Evolutionary conservation across 2,888 invertebrate genomes (phyloP).

Genomic region (Flexamia atlantica): DNA sequence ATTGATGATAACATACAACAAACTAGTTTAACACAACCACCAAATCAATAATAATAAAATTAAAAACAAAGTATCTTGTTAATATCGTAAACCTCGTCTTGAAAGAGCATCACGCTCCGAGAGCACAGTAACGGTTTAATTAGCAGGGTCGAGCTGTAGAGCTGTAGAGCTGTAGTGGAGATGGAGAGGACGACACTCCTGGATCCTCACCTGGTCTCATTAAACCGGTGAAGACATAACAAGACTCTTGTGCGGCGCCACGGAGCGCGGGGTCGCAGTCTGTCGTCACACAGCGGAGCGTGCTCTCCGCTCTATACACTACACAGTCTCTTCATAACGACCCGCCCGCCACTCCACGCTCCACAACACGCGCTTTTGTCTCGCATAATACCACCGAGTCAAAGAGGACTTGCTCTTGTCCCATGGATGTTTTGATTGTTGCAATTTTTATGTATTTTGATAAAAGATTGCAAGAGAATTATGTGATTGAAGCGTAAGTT

Average conservation of each 20-base stretch:
- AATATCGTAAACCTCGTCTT: too few relatives aligned
- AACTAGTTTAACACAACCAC: too few relatives aligned
- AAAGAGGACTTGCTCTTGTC: background rate
- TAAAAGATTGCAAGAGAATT: too few relatives aligned
- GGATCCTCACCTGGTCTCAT: constrained; percentile 40
- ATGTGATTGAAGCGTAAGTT: too few relatives aligned
- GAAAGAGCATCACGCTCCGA: background rate
- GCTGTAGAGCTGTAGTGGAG: background rate
- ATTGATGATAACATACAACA: too few relatives aligned
- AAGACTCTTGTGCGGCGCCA: constrained; percentile 21
- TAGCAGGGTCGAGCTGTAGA: constrained; percentile 12
- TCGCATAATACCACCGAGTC: background rate
- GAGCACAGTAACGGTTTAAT: constrained; percentile 19
- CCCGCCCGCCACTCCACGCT: background rate
- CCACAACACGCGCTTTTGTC: background rate
- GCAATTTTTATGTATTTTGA: too few relatives aligned
- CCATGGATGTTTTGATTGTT: too few relatives aligned
- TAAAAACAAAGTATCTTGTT: too few relatives aligned
- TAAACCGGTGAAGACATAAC: constrained; percentile 27
- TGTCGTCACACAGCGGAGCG: background rate
- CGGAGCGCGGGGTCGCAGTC: background rate
- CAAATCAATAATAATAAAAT: too few relatives aligned
- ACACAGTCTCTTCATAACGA: background rate
- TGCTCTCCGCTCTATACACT: background rate
- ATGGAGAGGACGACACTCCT: constrained; percentile 2